A percentile compares a stretch with the other conserved stretches of the same genome.
phyloP scores from a whole-genome alignment of 2,888 invertebrate species.

The Agrochola lota region DNA sequence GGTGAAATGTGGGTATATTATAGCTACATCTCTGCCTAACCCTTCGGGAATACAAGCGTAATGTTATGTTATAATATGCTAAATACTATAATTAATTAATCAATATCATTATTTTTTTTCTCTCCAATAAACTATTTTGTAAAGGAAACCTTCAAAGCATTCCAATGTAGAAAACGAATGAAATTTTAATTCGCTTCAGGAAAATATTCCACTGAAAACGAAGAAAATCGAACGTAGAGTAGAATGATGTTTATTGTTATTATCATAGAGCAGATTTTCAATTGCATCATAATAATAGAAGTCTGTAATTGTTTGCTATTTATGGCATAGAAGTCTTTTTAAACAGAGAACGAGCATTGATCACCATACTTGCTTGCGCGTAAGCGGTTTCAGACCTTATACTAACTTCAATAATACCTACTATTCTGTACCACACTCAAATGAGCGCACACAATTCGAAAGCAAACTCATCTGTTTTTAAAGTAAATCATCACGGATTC shows the following conservation, averaged over 20 bases:
- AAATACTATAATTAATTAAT: too few species aligned
- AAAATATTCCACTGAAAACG: constrained; percentile 7
- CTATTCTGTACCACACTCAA: background rate
- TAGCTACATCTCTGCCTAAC: too few species aligned
- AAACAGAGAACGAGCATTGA: background rate
- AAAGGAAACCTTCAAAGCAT: constrained; percentile 21
- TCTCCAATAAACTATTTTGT: background rate
- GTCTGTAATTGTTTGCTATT: background rate
- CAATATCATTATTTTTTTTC: background rate
- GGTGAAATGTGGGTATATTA: too few species aligned
- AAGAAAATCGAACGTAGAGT: background rate
- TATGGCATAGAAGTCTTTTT: background rate
- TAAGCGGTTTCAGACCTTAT: background rate
- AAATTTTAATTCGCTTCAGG: constrained; percentile 8
- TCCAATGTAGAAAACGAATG: background rate
- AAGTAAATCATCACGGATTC: background rate
- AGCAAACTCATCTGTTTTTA: background rate
- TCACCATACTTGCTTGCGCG: background rate
- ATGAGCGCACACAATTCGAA: background rate
- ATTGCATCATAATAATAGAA: background rate
- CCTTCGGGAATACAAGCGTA: too few species aligned
- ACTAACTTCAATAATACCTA: background rate
- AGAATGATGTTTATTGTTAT: background rate
- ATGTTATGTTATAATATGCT: too few species aligned
- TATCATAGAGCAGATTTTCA: background rate